A percentile compares a stretch with the other conserved stretches of the same genome.
Conservation (phyloP, 2,113 vertebrate species). For the Cinclus cinclus region DNA sequence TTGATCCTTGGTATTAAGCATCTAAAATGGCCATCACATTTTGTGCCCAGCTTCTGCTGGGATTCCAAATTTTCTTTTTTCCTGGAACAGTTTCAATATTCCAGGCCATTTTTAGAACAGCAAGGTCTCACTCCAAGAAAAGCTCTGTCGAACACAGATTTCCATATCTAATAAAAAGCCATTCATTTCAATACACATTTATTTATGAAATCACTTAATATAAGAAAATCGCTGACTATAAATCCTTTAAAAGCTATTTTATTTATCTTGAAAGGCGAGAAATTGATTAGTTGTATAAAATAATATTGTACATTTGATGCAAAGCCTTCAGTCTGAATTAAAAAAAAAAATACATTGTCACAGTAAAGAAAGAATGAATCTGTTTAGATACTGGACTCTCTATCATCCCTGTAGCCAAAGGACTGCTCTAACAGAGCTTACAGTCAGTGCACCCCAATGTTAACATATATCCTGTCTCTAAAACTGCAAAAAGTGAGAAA, state of each 20-base stretch:
- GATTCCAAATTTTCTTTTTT: background rate
- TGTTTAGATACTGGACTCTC: background rate
- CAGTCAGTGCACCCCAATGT: background rate
- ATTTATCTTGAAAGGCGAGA: slow-evolving; percentile 68
- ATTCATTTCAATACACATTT: background rate
- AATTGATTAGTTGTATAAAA: slow-evolving; percentile 73
- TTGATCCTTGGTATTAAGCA: background rate
- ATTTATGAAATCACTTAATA: background rate
- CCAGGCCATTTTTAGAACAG: background rate
- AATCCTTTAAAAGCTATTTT: slow-evolving; percentile 71
- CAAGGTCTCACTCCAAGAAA: background rate
- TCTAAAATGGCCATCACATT: rapidly evolving
- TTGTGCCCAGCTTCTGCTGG: background rate
- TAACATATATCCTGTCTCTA: background rate
- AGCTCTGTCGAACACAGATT: background rate
- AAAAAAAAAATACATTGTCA: slow-evolving; percentile 4
- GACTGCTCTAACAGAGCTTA: background rate
- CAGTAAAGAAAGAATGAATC: slow-evolving; percentile 33
- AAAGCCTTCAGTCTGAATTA: slow-evolving; percentile 53
- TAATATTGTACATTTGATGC: slow-evolving; percentile 61
- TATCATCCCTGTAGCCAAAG: background rate
- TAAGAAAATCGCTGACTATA: background rate
- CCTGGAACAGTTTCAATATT: background rate
- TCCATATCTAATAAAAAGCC: background rate
- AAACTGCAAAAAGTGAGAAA: slow-evolving; percentile 43